These are phyloP conservation scores for Fragum whitleyi DNA, from an alignment of 2,888 invertebrate species.

Conservation along the genomic window DNA sequence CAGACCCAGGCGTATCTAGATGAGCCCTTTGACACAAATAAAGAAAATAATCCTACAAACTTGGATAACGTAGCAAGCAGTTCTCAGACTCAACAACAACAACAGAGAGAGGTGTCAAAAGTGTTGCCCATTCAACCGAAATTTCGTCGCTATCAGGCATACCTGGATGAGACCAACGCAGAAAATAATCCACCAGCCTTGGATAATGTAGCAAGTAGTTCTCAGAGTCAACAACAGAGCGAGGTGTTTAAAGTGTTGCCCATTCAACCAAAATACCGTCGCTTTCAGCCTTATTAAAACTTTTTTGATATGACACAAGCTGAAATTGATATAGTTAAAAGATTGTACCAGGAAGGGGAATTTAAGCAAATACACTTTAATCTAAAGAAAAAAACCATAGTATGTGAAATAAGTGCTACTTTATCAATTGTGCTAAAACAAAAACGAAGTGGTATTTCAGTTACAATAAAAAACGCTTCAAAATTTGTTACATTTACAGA, in stretches of 20 bases:
- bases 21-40: too few relatives aligned
- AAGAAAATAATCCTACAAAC: too few relatives aligned
- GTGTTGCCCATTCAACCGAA: too few relatives aligned
- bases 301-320: constrained; percentile 3
- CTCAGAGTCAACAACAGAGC: neutral
- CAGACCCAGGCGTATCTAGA: neutral
- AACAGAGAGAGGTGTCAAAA: too few relatives aligned
- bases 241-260: neutral
- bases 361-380: constrained; percentile 1
- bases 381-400: neutral
- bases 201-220: neutral
- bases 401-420: neutral
- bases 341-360: constrained; percentile 10
- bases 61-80: too few relatives aligned
- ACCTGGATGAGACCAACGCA: neutral
- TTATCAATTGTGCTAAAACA: neutral
- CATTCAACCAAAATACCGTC: neutral
- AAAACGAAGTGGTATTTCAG: constrained; percentile 1
- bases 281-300: constrained; percentile 16
- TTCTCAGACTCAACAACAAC: too few relatives aligned
- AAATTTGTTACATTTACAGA: constrained; percentile 19
- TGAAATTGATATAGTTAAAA: constrained; percentile 3
- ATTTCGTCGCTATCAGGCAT: too few relatives aligned
- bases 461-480: constrained; percentile 20
- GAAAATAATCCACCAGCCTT: neutral